These are phyloP conservation scores for Onychomys leucogaster DNA, from an alignment of 2,797 vertebrate genomes.

Conservation along the genomic window DNA sequence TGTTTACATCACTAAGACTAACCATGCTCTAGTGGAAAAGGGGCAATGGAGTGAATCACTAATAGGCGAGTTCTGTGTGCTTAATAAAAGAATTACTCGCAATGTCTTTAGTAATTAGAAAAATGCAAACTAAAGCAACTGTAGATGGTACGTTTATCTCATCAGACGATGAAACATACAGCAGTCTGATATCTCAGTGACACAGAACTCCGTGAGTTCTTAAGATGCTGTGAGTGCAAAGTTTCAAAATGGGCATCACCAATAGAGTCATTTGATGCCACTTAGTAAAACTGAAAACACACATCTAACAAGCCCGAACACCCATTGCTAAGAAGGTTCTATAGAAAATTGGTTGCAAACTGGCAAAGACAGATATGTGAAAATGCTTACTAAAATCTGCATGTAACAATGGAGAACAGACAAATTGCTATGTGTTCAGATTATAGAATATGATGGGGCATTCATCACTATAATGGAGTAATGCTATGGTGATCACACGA, in stretches of 20 bases:
- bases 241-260: slow-evolving; percentile 14
- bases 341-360: not conserved
- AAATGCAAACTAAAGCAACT: slow-evolving; percentile 8
- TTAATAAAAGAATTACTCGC: not conserved
- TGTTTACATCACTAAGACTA: not conserved
- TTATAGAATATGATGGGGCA: not conserved
- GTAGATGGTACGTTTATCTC: not conserved
- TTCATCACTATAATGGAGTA: not conserved
- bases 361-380: not conserved
- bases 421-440: not conserved
- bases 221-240: not conserved
- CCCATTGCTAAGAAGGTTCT: not conserved
- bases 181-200: not conserved
- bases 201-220: not conserved
- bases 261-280: not conserved
- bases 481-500: not conserved
- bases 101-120: not conserved
- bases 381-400: not conserved
- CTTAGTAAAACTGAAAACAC: slow-evolving; percentile 36
- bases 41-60: not conserved
- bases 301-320: not conserved
- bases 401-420: not conserved
- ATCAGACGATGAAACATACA: not conserved
- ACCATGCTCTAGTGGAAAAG: not conserved
- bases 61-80: not conserved